Conservation (phyloP, 2,888 invertebrate genomes). For the Caenorhabditis japonica region DNA sequence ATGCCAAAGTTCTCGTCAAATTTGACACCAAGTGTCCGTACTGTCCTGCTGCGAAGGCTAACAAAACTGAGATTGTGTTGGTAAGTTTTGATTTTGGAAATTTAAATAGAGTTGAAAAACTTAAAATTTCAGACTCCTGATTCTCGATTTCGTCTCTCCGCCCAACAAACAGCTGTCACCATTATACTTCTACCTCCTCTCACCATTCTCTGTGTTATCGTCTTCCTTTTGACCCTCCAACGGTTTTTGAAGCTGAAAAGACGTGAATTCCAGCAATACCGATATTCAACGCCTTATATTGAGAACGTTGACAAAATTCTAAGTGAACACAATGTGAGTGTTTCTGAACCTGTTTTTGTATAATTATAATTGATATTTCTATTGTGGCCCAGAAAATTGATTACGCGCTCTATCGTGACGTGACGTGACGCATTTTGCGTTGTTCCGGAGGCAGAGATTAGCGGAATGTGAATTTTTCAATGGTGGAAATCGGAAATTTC, state of each 20-base stretch:
- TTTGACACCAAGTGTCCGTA: constrained; percentile 43
- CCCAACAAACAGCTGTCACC: too few relatives aligned
- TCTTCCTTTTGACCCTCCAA: too few relatives aligned
- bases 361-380: not conserved
- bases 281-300: constrained; percentile 14
- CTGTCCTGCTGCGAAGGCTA: constrained; percentile 31
- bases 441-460: too few relatives aligned
- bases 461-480: too few relatives aligned
- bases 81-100: not conserved
- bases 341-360: constrained; percentile 19
- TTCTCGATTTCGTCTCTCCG: too few relatives aligned
- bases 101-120: not conserved
- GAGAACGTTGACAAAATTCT: not conserved
- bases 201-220: too few relatives aligned
- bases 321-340: not conserved
- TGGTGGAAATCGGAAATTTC: too few relatives aligned
- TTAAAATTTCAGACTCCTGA: not conserved
- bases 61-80: not conserved
- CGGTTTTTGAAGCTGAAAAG: too few relatives aligned
- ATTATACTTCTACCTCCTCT: too few relatives aligned
- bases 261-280: not conserved
- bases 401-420: too few relatives aligned
- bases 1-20: constrained; percentile 28
- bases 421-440: too few relatives aligned
- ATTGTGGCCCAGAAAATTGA: too few relatives aligned